Percentiles rank a stretch among this genome's conserved stretches.
phyloP scores from a whole-genome alignment of 2,888 invertebrate genomes.

The Syrista parreyssii region DNA sequence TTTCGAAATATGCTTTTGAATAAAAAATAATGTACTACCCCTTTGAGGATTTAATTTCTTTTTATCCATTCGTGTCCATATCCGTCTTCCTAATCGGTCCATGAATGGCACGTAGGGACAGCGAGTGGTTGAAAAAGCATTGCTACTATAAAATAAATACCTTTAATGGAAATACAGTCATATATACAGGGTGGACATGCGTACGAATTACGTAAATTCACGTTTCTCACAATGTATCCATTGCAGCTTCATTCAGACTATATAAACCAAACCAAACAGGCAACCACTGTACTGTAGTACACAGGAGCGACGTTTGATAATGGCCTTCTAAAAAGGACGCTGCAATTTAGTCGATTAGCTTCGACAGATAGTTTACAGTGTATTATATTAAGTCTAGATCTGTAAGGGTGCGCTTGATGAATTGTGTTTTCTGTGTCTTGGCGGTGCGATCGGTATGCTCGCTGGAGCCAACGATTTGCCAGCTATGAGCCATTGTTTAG shows the following conservation, averaged over 20 bases:
- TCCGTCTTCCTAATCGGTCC: neutral
- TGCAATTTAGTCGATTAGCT: neutral
- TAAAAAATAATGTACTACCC: constrained; percentile 49
- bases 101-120: neutral
- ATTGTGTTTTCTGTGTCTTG: constrained; percentile 56
- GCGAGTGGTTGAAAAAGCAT: constrained; percentile 4
- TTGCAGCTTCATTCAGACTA: constrained; percentile 1
- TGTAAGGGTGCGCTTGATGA: constrained; percentile 38
- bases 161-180: constrained; percentile 35
- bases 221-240: neutral
- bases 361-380: neutral
- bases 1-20: constrained; percentile 70
- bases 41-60: neutral
- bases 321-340: too few relatives aligned
- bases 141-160: constrained; percentile 39
- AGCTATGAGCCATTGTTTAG: constrained; percentile 73
- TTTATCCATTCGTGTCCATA: neutral
- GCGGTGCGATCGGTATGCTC: constrained; percentile 54
- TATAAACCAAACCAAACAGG: too few relatives aligned
- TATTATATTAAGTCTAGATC: constrained; percentile 21
- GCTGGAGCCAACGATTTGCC: constrained; percentile 39
- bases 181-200: constrained; percentile 35
- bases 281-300: too few relatives aligned
- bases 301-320: too few relatives aligned
- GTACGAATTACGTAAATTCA: constrained; percentile 23